Evolutionary conservation across 2,888 invertebrate species (phyloP), one percentile per base, ranked within the genome.

Genomic region (Gymnoscelis rufifasciata): DNA sequence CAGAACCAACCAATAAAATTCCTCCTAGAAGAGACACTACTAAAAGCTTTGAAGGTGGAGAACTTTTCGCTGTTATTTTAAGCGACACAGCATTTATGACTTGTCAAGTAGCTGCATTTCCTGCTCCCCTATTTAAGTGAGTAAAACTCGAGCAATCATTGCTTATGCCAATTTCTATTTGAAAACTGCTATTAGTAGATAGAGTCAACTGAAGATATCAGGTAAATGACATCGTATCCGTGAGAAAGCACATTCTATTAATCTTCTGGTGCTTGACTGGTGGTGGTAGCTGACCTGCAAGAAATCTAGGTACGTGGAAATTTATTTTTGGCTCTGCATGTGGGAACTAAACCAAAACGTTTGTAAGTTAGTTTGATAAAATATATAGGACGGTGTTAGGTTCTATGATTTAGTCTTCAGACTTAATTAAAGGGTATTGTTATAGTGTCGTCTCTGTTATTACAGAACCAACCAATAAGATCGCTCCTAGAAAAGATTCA

Each of bases 61-160:
- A 91, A 74, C 90, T 92, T 61, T 76, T 91, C 66, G 74, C 73
- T 69, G 90, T 91, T 62, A 73, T 78, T 38, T 74, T 75, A 68
- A 81, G 74, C 54, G 74, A 77, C 59, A 82, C 89, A 57, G 89
- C 90, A 53, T 91, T 91, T 63, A 79, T 93, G 73, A 90, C 91
- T 57, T 93, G 93, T 78, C 91, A 92, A 73, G 90, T 92, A 57
- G 91, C 92, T 66, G 92, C 92, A 65, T 93, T 89, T 74, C 93
- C 93, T 52, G 90, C 90, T 54, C 93, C 93, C 52, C 64, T 90
- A 56, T 92, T 90, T 90, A 92, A 93, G 93, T 93, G 91, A 87
- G 90, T 90, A 57, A 65, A 68, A 46, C 48, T 51, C 63, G 59
- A 60, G 66, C 60, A 68, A 64, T 71, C 60, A 68, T 64, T 71